Base-by-base conservation (phyloP, 2,888 invertebrate genomes). In the Diaperis boleti region DNA sequence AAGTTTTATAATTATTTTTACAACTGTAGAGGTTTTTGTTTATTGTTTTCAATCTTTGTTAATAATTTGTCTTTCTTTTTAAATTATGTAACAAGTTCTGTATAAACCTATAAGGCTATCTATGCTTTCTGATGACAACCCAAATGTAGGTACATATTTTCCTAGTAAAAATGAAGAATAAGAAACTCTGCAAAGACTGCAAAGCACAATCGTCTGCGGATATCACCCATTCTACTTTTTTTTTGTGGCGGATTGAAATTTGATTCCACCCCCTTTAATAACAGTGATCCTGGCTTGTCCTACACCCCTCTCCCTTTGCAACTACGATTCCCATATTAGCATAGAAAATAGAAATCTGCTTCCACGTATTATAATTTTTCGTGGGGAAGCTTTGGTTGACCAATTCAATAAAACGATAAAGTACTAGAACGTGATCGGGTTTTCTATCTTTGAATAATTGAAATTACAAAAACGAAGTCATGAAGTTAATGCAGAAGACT, bases 331-430 rank as follows among this genome's bases (percentile, higher is more conserved):
- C 39, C 15, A 10, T 39, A 39, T 39, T 39, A 39, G 39, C 39
- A 39, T 39, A 39, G 8, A n/a, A 35, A n/a, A 14, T 35, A 35
- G 35, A 35, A 35, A 35, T 35, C 39, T 39, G 15, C 15, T 39
- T 39, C 15, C 39, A 15, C 11, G n/a, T 39, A 39, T 39, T 39
- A 39, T 14, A 39, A 39, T 39, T 39, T 39, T 13, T 18, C n/a
- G 15, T 13, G 15, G 1, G 14, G 11, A 18, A 13, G 14, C 39
- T 39, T n/a, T 15, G 15, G 39, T 39, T 39, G 17, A 39, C 39
- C 39, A 39, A 5, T 39, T 39, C 15, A 39, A 13, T 39, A 17
- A 18, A 39, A 15, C 39, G 39, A 39, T 39, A 10, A 39, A 39
- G 15, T 39, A 39, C 15, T 13, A 15, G 11, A 39, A 15, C 15